Evolutionary conservation across 2,888 invertebrate genomes (phyloP).

Genomic region (Heterodera filipjevi): DNA sequence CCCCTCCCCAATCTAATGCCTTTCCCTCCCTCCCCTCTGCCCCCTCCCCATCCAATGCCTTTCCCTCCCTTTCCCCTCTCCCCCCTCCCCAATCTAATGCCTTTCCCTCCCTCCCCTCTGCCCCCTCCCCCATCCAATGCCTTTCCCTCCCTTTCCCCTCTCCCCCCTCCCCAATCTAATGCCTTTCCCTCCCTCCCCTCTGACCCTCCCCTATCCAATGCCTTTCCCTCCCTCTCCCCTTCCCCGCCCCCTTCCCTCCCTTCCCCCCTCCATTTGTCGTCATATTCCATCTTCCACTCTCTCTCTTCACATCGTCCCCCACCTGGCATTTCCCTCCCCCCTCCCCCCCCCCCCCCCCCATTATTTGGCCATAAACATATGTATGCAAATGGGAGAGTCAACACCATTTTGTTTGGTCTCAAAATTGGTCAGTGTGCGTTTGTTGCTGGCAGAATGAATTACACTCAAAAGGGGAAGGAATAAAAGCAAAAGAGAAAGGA

Average conservation of each 20-base stretch:
- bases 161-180: no score
- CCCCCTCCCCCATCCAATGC: no score
- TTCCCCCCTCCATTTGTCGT: no score
- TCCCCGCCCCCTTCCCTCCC: no score
- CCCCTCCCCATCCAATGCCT: no score
- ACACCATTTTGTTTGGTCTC: neutral
- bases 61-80: no score
- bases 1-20: no score
- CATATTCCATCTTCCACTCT: neutral
- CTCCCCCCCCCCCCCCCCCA: neutral
- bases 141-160: no score
- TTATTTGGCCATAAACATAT: constrained; percentile 16
- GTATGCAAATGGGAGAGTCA: neutral
- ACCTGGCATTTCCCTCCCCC: neutral
- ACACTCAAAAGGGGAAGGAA: neutral
- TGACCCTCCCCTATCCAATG: neutral
- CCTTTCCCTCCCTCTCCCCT: neutral
- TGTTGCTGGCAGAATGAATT: neutral
- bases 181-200: no score
- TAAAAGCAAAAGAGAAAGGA: neutral
- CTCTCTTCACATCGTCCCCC: neutral
- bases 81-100: no score
- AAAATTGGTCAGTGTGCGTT: neutral
- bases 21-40: no score
- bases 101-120: no score